Percentiles rank a stretch among this genome's conserved stretches.
phyloP scores from a whole-genome alignment of 2,888 invertebrate genomes.

The Pollenia labialis region DNA sequence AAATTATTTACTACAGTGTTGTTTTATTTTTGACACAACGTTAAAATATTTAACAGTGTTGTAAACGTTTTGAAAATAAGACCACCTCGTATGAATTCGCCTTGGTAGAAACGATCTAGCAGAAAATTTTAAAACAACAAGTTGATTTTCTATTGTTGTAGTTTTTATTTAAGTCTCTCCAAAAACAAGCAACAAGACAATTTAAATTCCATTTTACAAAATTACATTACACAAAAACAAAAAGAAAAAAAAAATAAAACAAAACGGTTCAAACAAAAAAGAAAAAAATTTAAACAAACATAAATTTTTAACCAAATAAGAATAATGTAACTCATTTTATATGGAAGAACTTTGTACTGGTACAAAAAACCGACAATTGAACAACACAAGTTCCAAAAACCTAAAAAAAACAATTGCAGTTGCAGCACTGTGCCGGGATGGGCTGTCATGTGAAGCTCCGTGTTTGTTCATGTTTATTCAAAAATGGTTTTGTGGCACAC shows the following conservation, averaged over 20 bases:
- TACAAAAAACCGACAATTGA: constrained; percentile 40
- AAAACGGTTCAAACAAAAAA: not conserved
- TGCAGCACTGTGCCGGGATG: constrained; percentile 16
- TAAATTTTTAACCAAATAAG: constrained; percentile 51
- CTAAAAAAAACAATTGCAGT: constrained; percentile 12
- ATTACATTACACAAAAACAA: constrained; percentile 8
- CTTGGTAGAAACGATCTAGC: not conserved
- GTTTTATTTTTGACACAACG: too few relatives aligned
- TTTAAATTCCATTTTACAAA: constrained; percentile 26
- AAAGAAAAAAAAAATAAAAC: not conserved
- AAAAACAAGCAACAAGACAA: constrained; percentile 23
- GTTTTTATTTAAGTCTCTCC: not conserved
- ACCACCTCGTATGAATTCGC: too few relatives aligned
- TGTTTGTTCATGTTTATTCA: constrained; percentile 51
- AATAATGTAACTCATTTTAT: constrained; percentile 52
- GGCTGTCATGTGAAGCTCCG: not conserved
- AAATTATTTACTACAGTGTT: too few relatives aligned
- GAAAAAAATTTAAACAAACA: constrained; percentile 31
- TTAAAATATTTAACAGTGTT: too few relatives aligned
- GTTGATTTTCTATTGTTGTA: not conserved
- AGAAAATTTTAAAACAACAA: not conserved
- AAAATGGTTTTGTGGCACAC: constrained; percentile 66
- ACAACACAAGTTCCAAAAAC: not conserved
- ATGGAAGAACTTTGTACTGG: constrained; percentile 62
- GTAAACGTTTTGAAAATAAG: too few relatives aligned